A percentile compares a stretch with the other conserved stretches of the same genome.
These are phyloP conservation scores for Hippocampus kuda DNA, from an alignment of 2,797 vertebrate genomes.

Conservation along the genomic window DNA sequence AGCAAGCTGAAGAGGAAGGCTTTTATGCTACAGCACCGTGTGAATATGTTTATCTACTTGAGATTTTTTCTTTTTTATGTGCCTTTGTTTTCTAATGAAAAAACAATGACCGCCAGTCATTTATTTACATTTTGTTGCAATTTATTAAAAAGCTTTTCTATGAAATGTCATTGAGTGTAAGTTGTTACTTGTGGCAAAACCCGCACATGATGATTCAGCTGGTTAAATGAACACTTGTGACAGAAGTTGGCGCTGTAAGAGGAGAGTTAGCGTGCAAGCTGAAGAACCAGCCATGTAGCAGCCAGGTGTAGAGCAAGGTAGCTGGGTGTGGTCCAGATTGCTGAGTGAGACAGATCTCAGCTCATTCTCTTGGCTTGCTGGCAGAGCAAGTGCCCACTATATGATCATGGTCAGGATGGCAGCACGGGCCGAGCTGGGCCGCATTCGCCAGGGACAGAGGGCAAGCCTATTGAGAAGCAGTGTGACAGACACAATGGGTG, in stretches of 20 bases:
- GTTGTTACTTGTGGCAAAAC: not conserved
- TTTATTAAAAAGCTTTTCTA: conserved; percentile 53
- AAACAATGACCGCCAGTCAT: conserved; percentile 20
- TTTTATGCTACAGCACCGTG: not conserved
- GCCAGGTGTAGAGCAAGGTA: conserved; percentile 26
- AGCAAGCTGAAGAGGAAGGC: not conserved
- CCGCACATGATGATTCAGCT: not conserved
- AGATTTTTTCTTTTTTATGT: conserved; percentile 17
- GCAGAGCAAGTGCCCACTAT: conserved; percentile 47
- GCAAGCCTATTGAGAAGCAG: conserved; percentile 70
- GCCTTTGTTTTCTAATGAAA: conserved; percentile 32
- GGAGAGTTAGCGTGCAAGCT: conserved; percentile 7
- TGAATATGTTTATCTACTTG: conserved; percentile 13
- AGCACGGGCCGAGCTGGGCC: conserved; percentile 52
- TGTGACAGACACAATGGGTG: conserved; percentile 67
- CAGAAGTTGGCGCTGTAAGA: not conserved
- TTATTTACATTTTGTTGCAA: conserved; percentile 23
- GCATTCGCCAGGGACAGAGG: conserved; percentile 62
- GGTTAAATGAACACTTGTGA: not conserved
- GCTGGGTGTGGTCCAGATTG: conserved; percentile 50
- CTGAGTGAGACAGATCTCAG: conserved; percentile 61
- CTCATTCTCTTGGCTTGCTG: conserved; percentile 59
- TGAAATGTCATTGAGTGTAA: conserved; percentile 21
- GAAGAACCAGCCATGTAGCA: conserved; percentile 33
- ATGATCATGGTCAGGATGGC: conserved; percentile 54